These are phyloP conservation scores for Drosophila tanythrix DNA, from an alignment of 2,888 invertebrate species.

Conservation along the genomic window DNA sequence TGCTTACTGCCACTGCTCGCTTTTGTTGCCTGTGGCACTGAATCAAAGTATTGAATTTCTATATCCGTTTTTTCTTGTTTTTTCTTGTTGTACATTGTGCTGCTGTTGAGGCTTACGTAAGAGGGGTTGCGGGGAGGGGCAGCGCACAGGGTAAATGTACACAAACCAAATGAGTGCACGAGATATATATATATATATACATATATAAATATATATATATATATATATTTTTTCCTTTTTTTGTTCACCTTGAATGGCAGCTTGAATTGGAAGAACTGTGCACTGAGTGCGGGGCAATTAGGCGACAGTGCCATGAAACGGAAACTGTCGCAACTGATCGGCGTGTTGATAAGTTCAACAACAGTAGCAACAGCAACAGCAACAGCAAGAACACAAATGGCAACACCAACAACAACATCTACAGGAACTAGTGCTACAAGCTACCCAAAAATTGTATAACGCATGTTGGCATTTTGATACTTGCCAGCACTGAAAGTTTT, in stretches of 20 bases:
- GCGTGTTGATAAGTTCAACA: conserved; percentile 78
- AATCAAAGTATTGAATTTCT: conserved; percentile 85
- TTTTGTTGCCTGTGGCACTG: conserved; percentile 77
- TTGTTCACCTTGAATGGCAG: conserved; percentile 69
- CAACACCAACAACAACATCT: conserved; percentile 21
- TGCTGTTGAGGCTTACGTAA: conserved; percentile 47
- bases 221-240: conserved; percentile 11
- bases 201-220: no score
- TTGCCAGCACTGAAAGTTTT: conserved; percentile 56
- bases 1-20: not conserved
- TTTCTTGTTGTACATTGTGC: conserved; percentile 59
- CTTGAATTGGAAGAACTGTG: conserved; percentile 23
- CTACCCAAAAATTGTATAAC: conserved; percentile 49
- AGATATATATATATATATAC: conserved; percentile 16
- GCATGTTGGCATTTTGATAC: conserved; percentile 63
- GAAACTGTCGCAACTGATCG: conserved; percentile 83
- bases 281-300: conserved; percentile 57
- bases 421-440: conserved; percentile 44
- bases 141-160: conserved; percentile 27
- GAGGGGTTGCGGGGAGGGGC: not conserved
- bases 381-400: conserved; percentile 32
- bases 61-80: conserved; percentile 80
- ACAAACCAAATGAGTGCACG: conserved; percentile 72
- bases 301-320: conserved; percentile 74
- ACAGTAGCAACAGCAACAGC: conserved; percentile 37